A percentile compares a stretch with the other conserved stretches of the same genome.
Conservation (phyloP, 1,140 invertebrate genomes). For the Caerostris darwini region DNA sequence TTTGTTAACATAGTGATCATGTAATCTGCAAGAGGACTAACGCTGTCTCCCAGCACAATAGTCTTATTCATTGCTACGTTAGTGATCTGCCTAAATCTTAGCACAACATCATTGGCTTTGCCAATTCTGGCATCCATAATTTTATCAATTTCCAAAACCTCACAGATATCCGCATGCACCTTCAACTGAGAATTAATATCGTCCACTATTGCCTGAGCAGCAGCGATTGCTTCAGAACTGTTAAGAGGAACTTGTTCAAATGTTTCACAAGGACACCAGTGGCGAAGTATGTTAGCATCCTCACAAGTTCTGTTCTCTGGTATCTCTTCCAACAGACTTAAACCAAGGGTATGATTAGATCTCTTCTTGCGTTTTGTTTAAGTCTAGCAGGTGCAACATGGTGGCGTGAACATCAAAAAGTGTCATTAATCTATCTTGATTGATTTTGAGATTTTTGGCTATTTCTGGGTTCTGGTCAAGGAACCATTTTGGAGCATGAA, state of each 20-base stretch:
- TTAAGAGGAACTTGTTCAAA: neutral
- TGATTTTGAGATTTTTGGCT: conserved; percentile 86
- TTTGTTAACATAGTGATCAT: neutral
- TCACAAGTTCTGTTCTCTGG: conserved; percentile 83
- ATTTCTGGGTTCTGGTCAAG: conserved; percentile 83
- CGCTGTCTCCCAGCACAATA: neutral
- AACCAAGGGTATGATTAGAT: conserved; percentile 83
- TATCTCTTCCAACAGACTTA: conserved; percentile 89
- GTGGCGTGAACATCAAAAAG: conserved; percentile 83
- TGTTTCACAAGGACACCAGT: conserved; percentile 82
- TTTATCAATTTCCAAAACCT: neutral
- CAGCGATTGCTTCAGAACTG: neutral
- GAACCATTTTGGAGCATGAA: conserved; percentile 89
- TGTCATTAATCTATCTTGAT: conserved; percentile 83
- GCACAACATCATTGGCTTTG: neutral
- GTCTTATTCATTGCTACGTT: neutral
- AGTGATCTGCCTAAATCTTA: neutral
- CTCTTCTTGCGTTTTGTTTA: conserved; percentile 80
- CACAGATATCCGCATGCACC: neutral
- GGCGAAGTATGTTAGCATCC: conserved; percentile 80
- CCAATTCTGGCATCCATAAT: neutral
- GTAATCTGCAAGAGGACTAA: neutral
- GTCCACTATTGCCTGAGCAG: neutral
- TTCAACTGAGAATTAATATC: neutral
- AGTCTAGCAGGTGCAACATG: conserved; percentile 79